Evolutionary conservation across 2,113 vertebrate species (phyloP).

Genomic region (Labeo catla): DNA sequence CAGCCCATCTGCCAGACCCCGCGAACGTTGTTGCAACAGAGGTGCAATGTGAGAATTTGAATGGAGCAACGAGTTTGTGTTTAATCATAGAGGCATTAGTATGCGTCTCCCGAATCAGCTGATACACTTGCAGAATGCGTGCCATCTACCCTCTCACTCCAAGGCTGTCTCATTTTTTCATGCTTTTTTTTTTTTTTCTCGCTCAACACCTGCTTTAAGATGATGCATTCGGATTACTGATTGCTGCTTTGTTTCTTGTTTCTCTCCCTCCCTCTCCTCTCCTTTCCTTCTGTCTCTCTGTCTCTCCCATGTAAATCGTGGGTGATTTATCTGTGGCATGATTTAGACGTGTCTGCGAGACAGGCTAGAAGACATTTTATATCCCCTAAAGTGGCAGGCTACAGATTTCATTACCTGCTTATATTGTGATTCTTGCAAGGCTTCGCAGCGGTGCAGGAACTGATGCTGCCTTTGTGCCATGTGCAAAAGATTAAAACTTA

Average conservation of each 20-base stretch:
- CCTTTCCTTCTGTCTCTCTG: background rate
- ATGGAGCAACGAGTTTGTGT: slow-evolving; percentile 56
- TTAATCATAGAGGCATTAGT: slow-evolving; percentile 69
- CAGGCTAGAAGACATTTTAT: slow-evolving; percentile 39
- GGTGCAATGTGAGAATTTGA: slow-evolving; percentile 15
- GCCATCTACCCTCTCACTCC: slow-evolving; percentile 47
- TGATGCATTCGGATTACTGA: slow-evolving; percentile 30
- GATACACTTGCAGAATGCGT: slow-evolving; percentile 45
- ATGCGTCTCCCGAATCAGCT: slow-evolving; percentile 56
- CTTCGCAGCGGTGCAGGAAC: slow-evolving; percentile 1
- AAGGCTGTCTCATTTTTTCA: slow-evolving; percentile 20
- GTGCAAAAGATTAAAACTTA: slow-evolving; percentile 33
- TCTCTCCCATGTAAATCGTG: slow-evolving; percentile 36
- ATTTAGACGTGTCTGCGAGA: slow-evolving; percentile 37
- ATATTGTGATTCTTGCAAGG: slow-evolving; percentile 38
- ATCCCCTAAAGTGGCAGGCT: slow-evolving; percentile 43
- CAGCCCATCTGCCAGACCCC: slow-evolving; percentile 42
- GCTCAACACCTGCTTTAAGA: slow-evolving; percentile 43
- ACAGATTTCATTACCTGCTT: slow-evolving; percentile 48
- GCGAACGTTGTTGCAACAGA: slow-evolving; percentile 29
- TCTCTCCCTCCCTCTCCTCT: background rate
- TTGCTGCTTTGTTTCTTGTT: slow-evolving; percentile 38
- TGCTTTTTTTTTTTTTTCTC: background rate
- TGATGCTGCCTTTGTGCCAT: slow-evolving; percentile 27
- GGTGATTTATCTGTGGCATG: slow-evolving; percentile 42